Evolutionary conservation across 2,888 invertebrate species (phyloP), one percentile per base, ranked within the genome.

Genomic region (Microchrysa polita): DNA sequence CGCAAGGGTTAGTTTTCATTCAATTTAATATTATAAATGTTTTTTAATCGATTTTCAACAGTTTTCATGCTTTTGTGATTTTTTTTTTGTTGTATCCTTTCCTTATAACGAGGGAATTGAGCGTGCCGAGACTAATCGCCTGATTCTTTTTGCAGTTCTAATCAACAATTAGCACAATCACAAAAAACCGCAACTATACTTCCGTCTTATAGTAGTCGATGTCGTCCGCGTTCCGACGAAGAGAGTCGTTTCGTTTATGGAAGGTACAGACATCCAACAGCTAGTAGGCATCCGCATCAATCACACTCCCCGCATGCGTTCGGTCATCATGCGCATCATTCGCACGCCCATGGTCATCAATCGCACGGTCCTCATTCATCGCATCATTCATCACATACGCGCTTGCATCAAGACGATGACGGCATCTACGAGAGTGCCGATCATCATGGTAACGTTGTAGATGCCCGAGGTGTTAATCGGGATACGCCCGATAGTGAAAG

Each of bases 401-500:
- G 88, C 81, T 86, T 88, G 82, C 86, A 88, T 79, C 87, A 87
- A 82, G 93, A 93, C 83, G 94, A 94, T 82, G 94, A 94, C 85
- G 92, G 93, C 83, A 92, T 94, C 81, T 94, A 94, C 85, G 94
- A 94, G 87, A 93, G 92, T 81, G 94, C 94, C 79, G 92, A 92
- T 85, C 90, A 90, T 83, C 90, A 90, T 82, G 90, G 90, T 81
- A 87, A 90, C 82, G 87, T 88, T 81, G 86, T 87, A 80, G 91
- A 91, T 85, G 88, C 91, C 76, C 91, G 92, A 82, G 27, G 27
- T 2, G 90, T 89, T 74, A 89, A 91, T 74, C 86, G 92, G 77
- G 93, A 94, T 86, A 93, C 92, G 78, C 93, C 93, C 79, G 94
- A 94, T 85, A 93, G 93, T 86, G 94, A 93, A 89, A 94, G 94